A percentile compares a stretch with the other conserved stretches of the same genome.
Conservation (phyloP, 2,797 vertebrate species). For the Sebastes oblongus region DNA sequence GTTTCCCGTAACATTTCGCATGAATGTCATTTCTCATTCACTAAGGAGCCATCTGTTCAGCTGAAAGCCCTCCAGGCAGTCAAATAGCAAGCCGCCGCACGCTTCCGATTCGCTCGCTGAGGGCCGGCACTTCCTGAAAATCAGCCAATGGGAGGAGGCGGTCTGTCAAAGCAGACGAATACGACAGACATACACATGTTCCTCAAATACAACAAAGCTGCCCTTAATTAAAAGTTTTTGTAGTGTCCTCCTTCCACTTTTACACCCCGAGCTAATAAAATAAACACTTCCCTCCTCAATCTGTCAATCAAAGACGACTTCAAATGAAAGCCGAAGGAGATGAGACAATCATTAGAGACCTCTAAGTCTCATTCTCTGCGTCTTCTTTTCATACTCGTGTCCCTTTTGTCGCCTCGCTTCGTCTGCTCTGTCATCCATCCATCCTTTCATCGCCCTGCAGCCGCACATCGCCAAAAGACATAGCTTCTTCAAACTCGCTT, state of each 20-base stretch:
- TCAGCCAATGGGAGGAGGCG: constrained; percentile 8
- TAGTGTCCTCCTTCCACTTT: not conserved
- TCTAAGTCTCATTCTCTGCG: not conserved
- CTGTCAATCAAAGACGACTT: constrained; percentile 38
- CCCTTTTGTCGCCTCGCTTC: constrained; percentile 1
- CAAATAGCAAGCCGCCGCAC: constrained; percentile 1
- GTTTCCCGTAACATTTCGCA: constrained; percentile 59
- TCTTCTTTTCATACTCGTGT: constrained; percentile 5
- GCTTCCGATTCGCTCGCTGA: constrained; percentile 44
- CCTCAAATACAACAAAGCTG: not conserved
- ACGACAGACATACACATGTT: not conserved
- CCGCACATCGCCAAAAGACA: constrained; percentile 19
- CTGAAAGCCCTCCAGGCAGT: constrained; percentile 57
- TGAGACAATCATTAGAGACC: not conserved
- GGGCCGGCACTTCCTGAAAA: constrained; percentile 45
- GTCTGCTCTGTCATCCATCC: constrained; percentile 20
- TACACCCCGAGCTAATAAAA: constrained; percentile 13
- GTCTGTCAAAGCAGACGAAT: not conserved
- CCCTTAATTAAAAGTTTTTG: constrained; percentile 15
- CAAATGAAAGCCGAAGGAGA: constrained; percentile 4
- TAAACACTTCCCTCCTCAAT: constrained; percentile 41
- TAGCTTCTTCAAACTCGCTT: constrained; percentile 25
- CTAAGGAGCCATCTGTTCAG: constrained; percentile 70
- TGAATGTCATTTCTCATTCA: constrained; percentile 69
- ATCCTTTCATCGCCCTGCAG: constrained; percentile 18